Base-by-base conservation (phyloP, 1,140 invertebrate species). In the Homarus americanus region DNA sequence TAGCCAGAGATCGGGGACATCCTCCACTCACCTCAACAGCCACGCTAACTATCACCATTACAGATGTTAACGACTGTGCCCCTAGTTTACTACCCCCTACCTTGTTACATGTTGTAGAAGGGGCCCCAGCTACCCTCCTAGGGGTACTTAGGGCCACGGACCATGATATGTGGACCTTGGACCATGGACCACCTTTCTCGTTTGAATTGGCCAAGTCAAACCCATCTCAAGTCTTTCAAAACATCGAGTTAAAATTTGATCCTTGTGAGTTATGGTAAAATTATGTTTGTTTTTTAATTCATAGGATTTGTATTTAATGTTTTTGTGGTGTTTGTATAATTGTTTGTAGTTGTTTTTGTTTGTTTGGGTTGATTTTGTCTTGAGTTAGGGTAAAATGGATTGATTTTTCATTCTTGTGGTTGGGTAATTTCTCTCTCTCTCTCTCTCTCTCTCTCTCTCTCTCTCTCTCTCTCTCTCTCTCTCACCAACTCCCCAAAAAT, bases 1-100 rank as follows among this genome's bases (percentile, higher is more conserved):
- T 79, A n/a, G 76, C 38, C 2, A 28, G n/a, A 28, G 76, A 79
- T n/a, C 41, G 41, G 24, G 76, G 76, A 1, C 3, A 53, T 32
- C 76, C 76, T 2, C 40, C 41, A 12, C 76, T 79, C n/a, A 79
- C 76, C 38, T 41, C 76, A n/a, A 79, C 76, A 5, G 76, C 76
- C 24, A 79, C 76, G 15, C 76, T 79, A 2, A 20, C 38, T 15
- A 17, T 79, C 0, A 79, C 76, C n/a, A 32, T 79, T 41, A 49
- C 41, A 20, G 76, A 79, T 28, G n/a, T 79, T 9, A 79, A 79
- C 76, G 76, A 79, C 41, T 32, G 63, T 12, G 15, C 63, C 63
- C 63, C 63, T 28, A 24, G n/a, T 1, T n/a, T 38, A 34, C 40
- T 76, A 7, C 73, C 36, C 36, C 36, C 73, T 4, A 76, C 36